Conservation (phyloP, 1,140 invertebrate genomes). For the Protaetia brevitarsis region DNA sequence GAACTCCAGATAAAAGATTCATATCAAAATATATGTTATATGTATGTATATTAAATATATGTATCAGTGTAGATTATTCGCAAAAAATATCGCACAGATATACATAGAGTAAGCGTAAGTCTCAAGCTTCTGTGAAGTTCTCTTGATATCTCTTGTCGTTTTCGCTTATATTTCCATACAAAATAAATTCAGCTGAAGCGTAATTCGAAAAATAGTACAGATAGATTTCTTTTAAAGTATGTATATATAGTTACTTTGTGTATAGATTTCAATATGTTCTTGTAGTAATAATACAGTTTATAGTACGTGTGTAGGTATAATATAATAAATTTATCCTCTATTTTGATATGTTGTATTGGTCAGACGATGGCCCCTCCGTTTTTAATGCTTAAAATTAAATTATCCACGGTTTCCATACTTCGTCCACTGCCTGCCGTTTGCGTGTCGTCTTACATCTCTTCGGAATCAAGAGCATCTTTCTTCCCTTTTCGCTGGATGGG, state of each 20-base stretch:
- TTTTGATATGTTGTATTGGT: conserved; percentile 21
- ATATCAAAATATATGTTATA: conserved; percentile 23
- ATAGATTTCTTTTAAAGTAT: conserved; percentile 9
- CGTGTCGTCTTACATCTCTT: neutral
- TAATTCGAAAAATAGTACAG: conserved; percentile 19
- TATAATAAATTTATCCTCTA: conserved; percentile 3
- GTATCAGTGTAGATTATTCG: conserved; percentile 19
- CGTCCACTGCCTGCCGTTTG: neutral
- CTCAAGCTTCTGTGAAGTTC: neutral
- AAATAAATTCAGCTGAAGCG: conserved; percentile 16
- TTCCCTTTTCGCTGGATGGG: neutral
- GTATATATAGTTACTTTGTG: neutral
- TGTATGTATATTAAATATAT: conserved; percentile 24
- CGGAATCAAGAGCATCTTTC: neutral
- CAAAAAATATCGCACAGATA: conserved; percentile 13
- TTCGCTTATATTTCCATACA: neutral
- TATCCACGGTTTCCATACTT: neutral
- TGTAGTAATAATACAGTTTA: neutral
- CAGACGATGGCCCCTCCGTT: conserved; percentile 11
- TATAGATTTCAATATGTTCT: neutral
- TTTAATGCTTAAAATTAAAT: conserved; percentile 4
- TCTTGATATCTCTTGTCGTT: neutral
- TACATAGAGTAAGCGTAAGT: conserved; percentile 12
- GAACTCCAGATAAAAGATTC: conserved; percentile 16
- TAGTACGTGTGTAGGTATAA: neutral